phyloP scores from a whole-genome alignment of 2,888 invertebrate genomes.

The Ligdia adustata region DNA sequence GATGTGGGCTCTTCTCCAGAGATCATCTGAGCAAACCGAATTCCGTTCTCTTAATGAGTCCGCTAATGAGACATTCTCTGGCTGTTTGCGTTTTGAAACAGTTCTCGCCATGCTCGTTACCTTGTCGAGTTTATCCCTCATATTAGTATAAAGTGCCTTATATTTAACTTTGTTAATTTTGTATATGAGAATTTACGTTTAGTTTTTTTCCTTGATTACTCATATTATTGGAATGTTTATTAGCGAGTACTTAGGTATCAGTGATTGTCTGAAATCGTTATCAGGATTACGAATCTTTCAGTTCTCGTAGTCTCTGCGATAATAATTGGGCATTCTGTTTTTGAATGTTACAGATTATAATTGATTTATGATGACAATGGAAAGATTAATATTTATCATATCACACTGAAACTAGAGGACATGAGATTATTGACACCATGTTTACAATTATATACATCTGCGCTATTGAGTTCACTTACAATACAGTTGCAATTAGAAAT shows the following conservation, averaged over 20 bases:
- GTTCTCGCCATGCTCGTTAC: constrained; percentile 36
- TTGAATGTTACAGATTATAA: constrained; percentile 11
- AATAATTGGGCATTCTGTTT: constrained; percentile 3
- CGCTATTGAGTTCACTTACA: constrained; percentile 13
- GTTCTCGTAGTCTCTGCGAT: background rate
- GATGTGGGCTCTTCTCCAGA: constrained; percentile 62
- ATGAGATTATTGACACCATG: constrained; percentile 35
- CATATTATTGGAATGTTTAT: background rate
- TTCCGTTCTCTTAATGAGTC: constrained; percentile 61
- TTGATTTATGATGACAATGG: constrained; percentile 12
- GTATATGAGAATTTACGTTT: no score
- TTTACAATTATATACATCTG: constrained; percentile 31
- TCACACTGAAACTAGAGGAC: constrained; percentile 30
- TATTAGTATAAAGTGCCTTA: no score
- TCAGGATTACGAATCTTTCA: background rate
- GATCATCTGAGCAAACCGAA: constrained; percentile 74
- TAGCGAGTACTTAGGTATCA: background rate
- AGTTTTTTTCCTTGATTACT: no score
- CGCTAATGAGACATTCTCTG: constrained; percentile 60
- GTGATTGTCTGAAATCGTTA: background rate
- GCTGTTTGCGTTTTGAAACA: constrained; percentile 50
- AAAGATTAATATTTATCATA: constrained; percentile 22
- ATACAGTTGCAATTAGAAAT: constrained; percentile 5
- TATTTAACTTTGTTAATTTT: no score
- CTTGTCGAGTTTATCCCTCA: no score